Base-by-base conservation (phyloP, 2,888 invertebrate species). In the Apamea crenata region DNA sequence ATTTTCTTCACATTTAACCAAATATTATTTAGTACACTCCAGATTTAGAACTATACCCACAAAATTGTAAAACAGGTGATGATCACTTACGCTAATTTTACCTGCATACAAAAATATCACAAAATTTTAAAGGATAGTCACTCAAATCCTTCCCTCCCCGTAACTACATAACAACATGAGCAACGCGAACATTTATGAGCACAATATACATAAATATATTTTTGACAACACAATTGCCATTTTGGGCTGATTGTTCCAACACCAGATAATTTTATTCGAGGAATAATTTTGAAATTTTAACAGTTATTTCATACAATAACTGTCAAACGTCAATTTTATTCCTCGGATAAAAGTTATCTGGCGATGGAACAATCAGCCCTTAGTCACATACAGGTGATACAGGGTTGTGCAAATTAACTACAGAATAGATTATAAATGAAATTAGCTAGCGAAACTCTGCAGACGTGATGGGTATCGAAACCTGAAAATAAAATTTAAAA, bases 341-440 rank as follows among this genome's bases (percentile, higher is more conserved):
- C n/a, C n/a, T n/a, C n/a, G n/a, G n/a, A n/a, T n/a, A n/a, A n/a
- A n/a, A n/a, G n/a, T n/a, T n/a, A n/a, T n/a, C n/a, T n/a, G n/a
- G n/a, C n/a, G n/a, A n/a, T n/a, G n/a, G n/a, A n/a, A n/a, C n/a
- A n/a, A n/a, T n/a, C n/a, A n/a, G n/a, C n/a, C n/a, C n/a, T n/a
- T 65, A 69, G 66, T 73, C 44, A 50, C 29, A 63, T 78, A 82
- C 84, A 88, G 91, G 88, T 47, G n/a, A 63, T 78, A 82, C 84
- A 88, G 91, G 88, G 89, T 86, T 89, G 91, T 87, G 91, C 88
- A 89, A 88, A 83, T 59, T 70, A n/a, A 16, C 36, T 70, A 61
- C 18, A 44, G 12, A 32, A 50, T 53, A 50, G 7, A 32, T 53
- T 47, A 68, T 66, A 56, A 59, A n/a, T 5, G n/a, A 56, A 56